phyloP scores from a whole-genome alignment of 1,140 invertebrate genomes.

The Agrypnia vestita region DNA sequence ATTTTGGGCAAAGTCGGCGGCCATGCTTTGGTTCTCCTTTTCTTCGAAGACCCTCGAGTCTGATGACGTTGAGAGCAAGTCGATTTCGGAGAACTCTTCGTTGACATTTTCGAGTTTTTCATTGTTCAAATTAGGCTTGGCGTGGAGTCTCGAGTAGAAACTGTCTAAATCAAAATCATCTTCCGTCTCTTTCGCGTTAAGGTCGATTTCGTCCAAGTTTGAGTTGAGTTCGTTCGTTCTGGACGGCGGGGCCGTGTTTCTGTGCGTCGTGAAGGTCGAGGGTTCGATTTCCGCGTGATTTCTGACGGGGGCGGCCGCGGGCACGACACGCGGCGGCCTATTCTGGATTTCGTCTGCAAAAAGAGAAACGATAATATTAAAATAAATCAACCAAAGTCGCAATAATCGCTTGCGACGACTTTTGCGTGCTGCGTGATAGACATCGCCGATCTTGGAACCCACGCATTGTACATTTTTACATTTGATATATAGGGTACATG shows the following conservation, averaged over 20 bases:
- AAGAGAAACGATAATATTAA: background rate
- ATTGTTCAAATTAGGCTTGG: constrained; percentile 58
- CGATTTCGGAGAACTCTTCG: constrained; percentile 39
- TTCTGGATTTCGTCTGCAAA: constrained; percentile 7
- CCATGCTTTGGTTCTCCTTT: constrained; percentile 69
- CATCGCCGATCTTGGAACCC: too few species aligned
- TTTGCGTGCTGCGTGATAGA: too few species aligned
- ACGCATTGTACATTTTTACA: too few species aligned
- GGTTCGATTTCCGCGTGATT: constrained; percentile 27
- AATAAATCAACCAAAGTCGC: background rate
- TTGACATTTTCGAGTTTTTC: constrained; percentile 62
- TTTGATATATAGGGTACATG: too few species aligned
- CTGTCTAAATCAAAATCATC: constrained; percentile 72
- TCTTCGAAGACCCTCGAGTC: background rate
- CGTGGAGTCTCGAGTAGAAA: constrained; percentile 69
- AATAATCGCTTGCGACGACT: too few species aligned
- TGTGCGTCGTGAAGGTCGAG: constrained; percentile 15
- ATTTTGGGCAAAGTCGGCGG: constrained; percentile 73
- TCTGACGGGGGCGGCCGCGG: background rate
- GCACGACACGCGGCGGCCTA: background rate
- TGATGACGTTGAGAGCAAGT: constrained; percentile 10
- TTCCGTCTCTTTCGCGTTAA: constrained; percentile 41
- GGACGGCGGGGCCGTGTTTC: background rate
- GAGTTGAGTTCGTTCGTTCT: background rate
- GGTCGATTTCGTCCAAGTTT: constrained; percentile 14